Conservation (phyloP, 2,888 invertebrate species). For the Scrobipalpa costella region DNA sequence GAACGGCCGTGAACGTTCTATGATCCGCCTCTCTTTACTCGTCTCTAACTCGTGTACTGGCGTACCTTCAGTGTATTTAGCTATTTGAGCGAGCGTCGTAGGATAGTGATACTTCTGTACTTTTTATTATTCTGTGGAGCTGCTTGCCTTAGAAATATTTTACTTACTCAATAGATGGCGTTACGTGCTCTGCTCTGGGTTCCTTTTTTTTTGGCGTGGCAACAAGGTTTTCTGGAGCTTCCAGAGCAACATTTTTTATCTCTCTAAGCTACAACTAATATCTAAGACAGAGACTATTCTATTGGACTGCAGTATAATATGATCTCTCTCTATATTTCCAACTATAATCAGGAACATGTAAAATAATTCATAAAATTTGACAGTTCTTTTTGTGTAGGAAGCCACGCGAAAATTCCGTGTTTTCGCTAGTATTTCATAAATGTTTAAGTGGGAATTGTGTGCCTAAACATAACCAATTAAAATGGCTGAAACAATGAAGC, state of each 20-base stretch:
- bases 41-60: too few relatives aligned
- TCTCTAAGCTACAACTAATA: neutral
- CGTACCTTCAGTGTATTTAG: too few relatives aligned
- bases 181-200: too few relatives aligned
- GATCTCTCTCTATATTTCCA: neutral
- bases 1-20: too few relatives aligned
- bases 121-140: too few relatives aligned
- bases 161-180: too few relatives aligned
- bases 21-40: too few relatives aligned
- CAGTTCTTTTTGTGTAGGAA: neutral
- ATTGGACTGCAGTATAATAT: neutral
- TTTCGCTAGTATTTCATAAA: neutral
- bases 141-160: too few relatives aligned
- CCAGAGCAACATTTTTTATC: neutral
- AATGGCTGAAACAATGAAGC: slow-evolving; percentile 92
- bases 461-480: slow-evolving; percentile 28
- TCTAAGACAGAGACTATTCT: neutral
- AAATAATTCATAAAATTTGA: neutral
- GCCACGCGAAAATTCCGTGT: slow-evolving; percentile 20
- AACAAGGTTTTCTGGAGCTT: neutral
- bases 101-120: too few relatives aligned
- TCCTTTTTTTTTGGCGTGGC: too few relatives aligned
- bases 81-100: too few relatives aligned
- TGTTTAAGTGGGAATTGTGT: neutral
- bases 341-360: neutral